Evolutionary conservation across 2,113 vertebrate genomes (phyloP).

Genomic region (Plectropomus leopardus): DNA sequence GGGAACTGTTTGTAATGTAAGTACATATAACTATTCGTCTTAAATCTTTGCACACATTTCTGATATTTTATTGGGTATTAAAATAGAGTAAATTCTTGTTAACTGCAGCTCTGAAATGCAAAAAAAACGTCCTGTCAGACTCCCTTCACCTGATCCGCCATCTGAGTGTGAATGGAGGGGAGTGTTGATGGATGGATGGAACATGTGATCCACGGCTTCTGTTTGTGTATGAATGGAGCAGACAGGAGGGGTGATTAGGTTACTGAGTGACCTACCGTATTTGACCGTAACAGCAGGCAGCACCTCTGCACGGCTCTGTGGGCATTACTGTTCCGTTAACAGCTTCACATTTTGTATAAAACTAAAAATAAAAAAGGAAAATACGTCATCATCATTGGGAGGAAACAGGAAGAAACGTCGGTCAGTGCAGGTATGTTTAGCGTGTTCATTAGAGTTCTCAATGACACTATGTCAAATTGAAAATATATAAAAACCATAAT

Average conservation of each 20-base stretch:
- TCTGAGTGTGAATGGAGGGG: slow-evolving; percentile 30
- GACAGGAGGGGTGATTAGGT: slow-evolving; percentile 75
- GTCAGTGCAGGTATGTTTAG: background rate
- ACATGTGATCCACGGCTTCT: slow-evolving; percentile 66
- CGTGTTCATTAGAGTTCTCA: background rate
- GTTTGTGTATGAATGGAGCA: slow-evolving; percentile 77
- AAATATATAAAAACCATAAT: background rate
- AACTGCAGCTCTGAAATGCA: background rate
- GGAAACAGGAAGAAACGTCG: background rate
- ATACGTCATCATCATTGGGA: background rate
- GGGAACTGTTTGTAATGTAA: no score
- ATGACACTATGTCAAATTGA: background rate
- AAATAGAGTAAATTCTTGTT: background rate
- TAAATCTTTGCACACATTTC: background rate
- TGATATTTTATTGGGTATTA: background rate
- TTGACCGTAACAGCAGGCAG: slow-evolving; percentile 55
- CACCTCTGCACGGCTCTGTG: background rate
- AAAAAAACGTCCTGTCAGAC: slow-evolving; percentile 14
- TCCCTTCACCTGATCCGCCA: slow-evolving; percentile 34
- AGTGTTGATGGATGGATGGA: slow-evolving; percentile 52
- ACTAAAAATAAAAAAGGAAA: background rate
- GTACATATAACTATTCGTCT: no score
- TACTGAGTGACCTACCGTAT: slow-evolving; percentile 81
- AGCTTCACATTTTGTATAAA: background rate
- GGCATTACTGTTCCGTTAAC: background rate